phyloP scores from a whole-genome alignment of 2,888 invertebrate genomes.

The Nemotelus nigrinus region DNA sequence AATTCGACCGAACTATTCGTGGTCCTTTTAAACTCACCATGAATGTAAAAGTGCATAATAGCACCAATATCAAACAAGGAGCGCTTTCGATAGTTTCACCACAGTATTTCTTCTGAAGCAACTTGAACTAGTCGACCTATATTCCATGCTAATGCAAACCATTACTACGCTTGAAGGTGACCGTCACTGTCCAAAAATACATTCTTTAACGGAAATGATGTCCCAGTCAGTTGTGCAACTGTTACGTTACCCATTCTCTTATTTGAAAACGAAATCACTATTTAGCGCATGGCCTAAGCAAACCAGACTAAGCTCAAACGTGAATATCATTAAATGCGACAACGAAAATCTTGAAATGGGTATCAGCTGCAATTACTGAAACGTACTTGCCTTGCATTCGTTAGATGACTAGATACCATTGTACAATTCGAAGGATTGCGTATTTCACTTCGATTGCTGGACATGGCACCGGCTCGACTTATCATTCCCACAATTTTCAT shows the following conservation, averaged over 20 bases:
- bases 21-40: no score
- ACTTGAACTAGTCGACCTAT: neutral
- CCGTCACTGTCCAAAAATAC: neutral
- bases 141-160: conserved; percentile 5
- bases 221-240: conserved; percentile 1
- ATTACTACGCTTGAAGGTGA: neutral
- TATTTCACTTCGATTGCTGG: conserved; percentile 27
- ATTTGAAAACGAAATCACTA: no score
- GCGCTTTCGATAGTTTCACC: no score
- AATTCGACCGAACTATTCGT: no score
- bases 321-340: neutral
- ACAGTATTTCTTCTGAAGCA: no score
- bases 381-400: conserved; percentile 19
- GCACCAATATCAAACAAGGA: no score
- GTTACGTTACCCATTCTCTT: neutral
- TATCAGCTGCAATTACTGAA: conserved; percentile 24
- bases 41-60: no score
- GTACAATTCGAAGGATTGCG: conserved; percentile 27
- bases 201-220: neutral
- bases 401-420: conserved; percentile 17
- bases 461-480: neutral
- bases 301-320: no score
- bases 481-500: conserved; percentile 25
- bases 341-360: conserved; percentile 10
- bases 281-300: no score